Percentiles rank a stretch among this genome's conserved stretches.
phyloP scores from a whole-genome alignment of 2,888 invertebrate genomes.

The Nephrotoma flavescens region DNA sequence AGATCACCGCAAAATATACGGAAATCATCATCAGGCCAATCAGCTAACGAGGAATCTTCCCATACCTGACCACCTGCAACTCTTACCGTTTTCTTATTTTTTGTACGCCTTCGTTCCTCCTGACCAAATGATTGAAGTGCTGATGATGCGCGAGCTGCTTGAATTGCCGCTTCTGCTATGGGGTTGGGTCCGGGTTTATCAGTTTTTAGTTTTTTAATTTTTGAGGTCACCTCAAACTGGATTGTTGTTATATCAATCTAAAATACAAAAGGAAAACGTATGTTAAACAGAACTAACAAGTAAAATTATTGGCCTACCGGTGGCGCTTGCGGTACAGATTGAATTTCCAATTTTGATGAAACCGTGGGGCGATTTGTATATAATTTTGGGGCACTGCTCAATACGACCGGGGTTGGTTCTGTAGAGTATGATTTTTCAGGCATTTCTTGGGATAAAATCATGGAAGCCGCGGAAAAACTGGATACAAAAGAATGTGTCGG shows the following conservation, averaged over 20 bases:
- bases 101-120: slow-evolving; percentile 31
- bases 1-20: slow-evolving; percentile 98
- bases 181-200: slow-evolving; percentile 48
- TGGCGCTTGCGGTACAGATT: slow-evolving; percentile 23
- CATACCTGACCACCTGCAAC: slow-evolving; percentile 90
- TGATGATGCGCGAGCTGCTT: slow-evolving; percentile 43
- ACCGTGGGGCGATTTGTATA: slow-evolving; percentile 41
- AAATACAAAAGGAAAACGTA: neutral
- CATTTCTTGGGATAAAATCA: slow-evolving; percentile 19
- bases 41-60: slow-evolving; percentile 87
- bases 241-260: slow-evolving; percentile 37
- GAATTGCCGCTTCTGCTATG: slow-evolving; percentile 46
- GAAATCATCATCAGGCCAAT: slow-evolving; percentile 99
- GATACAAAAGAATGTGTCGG: slow-evolving; percentile 28
- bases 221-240: slow-evolving; percentile 41
- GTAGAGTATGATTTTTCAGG: slow-evolving; percentile 32
- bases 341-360: slow-evolving; percentile 19
- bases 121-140: slow-evolving; percentile 40
- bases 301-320: neutral
- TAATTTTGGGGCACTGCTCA: slow-evolving; percentile 54
- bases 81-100: slow-evolving; percentile 48
- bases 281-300: neutral
- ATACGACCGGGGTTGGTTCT: slow-evolving; percentile 41
- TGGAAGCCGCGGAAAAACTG: slow-evolving; percentile 30
- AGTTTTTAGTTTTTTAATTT: slow-evolving; percentile 45